A percentile compares a stretch with the other conserved stretches of the same genome.
These are phyloP conservation scores for Trichopoda pennipes DNA, from an alignment of 2,888 invertebrate genomes.

Conservation along the genomic window DNA sequence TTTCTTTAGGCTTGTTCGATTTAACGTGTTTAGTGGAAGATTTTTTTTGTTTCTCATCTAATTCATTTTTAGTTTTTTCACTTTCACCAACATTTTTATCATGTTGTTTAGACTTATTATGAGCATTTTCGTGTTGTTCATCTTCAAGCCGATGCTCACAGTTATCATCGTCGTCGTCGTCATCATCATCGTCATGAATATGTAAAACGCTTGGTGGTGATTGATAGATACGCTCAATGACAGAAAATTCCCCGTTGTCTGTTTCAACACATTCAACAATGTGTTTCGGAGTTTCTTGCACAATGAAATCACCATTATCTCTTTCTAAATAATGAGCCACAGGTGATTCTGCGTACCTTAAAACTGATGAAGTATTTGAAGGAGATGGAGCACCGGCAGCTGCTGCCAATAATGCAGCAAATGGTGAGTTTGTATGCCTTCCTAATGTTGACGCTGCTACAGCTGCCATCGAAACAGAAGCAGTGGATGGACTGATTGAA, in stretches of 20 bases:
- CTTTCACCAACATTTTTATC: conserved; percentile 67
- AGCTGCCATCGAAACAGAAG: conserved; percentile 52
- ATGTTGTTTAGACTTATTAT: conserved; percentile 68
- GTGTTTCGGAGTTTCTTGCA: conserved; percentile 80
- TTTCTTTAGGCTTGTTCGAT: conserved; percentile 20
- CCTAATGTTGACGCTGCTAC: conserved; percentile 63
- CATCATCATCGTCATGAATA: conserved; percentile 79
- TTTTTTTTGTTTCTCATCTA: conserved; percentile 23
- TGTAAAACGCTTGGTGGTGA: conserved; percentile 80
- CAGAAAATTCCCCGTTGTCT: conserved; percentile 80
- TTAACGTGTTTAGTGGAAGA: conserved; percentile 10
- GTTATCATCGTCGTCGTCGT: conserved; percentile 71
- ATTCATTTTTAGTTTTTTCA: conserved; percentile 40
- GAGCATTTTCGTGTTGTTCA: conserved; percentile 64
- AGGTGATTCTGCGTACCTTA: conserved; percentile 79
- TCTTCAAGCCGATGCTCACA: conserved; percentile 45
- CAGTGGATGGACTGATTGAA: conserved; percentile 51
- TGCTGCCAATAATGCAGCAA: conserved; percentile 73
- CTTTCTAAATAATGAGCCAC: conserved; percentile 80
- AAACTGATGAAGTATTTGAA: conserved; percentile 77
- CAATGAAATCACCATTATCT: conserved; percentile 80
- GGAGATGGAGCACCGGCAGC: conserved; percentile 73
- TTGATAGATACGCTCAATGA: conserved; percentile 80
- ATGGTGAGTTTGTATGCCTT: conserved; percentile 76
- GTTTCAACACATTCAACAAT: conserved; percentile 81